These are phyloP conservation scores for Physeter macrocephalus DNA, from an alignment of 2,113 vertebrate species.

Conservation along the genomic window DNA sequence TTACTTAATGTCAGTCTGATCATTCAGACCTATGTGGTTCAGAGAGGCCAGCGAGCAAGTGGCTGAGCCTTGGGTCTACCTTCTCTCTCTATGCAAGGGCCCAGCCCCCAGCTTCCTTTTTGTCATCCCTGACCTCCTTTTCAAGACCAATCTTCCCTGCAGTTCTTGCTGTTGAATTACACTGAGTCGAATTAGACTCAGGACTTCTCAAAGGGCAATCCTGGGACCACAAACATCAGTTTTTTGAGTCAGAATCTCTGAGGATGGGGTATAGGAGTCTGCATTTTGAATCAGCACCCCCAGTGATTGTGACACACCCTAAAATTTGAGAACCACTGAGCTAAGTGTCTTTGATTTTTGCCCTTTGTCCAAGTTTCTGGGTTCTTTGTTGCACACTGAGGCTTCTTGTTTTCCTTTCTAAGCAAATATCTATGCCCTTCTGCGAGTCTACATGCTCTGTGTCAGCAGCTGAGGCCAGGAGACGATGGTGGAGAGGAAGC, in stretches of 20 bases:
- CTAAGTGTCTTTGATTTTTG: neutral
- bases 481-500: slow-evolving; percentile 24
- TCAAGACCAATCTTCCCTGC: neutral
- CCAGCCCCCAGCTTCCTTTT: neutral
- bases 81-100: neutral
- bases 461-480: slow-evolving; percentile 47
- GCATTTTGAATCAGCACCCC: neutral
- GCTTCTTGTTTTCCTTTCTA: slow-evolving; percentile 44
- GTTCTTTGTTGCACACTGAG: neutral
- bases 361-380: neutral
- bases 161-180: neutral
- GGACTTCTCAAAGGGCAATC: neutral
- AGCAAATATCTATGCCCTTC: slow-evolving; percentile 13
- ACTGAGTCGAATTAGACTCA: neutral
- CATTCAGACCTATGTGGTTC: neutral
- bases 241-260: neutral
- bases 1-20: neutral
- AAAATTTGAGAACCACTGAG: neutral
- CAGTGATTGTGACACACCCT: neutral
- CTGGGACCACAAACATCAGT: neutral
- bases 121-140: neutral
- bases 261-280: neutral
- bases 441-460: neutral
- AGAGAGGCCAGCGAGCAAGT: neutral
- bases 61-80: neutral